These are phyloP conservation scores for Astreopora myriophthalma DNA, from an alignment of 64 coral and sea anemone species.

Conservation along the genomic window DNA sequence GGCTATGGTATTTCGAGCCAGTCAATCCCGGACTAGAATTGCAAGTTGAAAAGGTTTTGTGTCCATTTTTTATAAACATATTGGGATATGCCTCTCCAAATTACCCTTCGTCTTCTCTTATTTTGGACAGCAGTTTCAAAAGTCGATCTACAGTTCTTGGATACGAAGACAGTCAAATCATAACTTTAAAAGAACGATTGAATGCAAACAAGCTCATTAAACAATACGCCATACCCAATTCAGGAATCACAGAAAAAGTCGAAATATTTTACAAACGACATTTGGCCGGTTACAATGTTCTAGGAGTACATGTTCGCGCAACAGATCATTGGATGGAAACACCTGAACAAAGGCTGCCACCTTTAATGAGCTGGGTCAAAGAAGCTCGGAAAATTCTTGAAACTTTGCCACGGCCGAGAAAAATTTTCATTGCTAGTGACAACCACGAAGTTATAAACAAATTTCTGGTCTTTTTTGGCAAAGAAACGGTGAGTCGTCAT, in stretches of 20 bases:
- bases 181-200: conserved; percentile 26
- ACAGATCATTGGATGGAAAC: conserved; percentile 80
- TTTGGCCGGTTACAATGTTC: conserved; percentile 39
- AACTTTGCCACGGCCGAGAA: conserved; percentile 55
- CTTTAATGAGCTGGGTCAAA: conserved; percentile 55
- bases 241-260: conserved; percentile 22
- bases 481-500: conserved; percentile 26
- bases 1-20: conserved; percentile 89
- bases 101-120: too few relatives aligned
- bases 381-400: conserved; percentile 41
- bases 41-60: conserved; percentile 59
- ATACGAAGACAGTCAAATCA: conserved; percentile 7
- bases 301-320: conserved; percentile 84
- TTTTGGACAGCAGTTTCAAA: conserved; percentile 36
- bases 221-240: conserved; percentile 36
- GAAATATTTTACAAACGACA: conserved; percentile 39
- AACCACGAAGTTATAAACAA: conserved; percentile 72
- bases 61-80: background rate
- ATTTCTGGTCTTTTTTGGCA: conserved; percentile 64
- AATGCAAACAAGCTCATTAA: conserved; percentile 57
- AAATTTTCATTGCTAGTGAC: conserved; percentile 88
- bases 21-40: conserved; percentile 64
- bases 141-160: background rate
- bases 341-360: conserved; percentile 27
- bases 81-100: background rate